phyloP scores from a whole-genome alignment of 2,888 invertebrate genomes.

The Leptinotarsa peninsularis region DNA sequence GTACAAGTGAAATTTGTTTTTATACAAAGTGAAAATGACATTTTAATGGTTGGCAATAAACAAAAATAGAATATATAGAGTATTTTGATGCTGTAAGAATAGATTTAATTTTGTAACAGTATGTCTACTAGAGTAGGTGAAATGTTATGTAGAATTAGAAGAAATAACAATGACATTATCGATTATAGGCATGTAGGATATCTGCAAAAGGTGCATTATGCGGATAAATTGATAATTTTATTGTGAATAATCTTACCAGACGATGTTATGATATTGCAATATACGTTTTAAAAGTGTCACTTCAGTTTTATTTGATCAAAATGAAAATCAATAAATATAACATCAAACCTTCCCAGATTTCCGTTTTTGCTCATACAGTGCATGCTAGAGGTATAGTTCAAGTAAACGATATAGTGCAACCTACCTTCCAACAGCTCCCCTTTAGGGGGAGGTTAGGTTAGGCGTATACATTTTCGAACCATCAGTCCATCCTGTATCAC shows the following conservation, averaged over 20 bases:
- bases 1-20: constrained; percentile 46
- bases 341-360: too few species aligned
- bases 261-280: constrained; percentile 11
- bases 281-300: neutral
- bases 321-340: neutral
- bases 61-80: constrained; percentile 49
- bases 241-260: neutral
- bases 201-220: neutral
- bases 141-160: constrained; percentile 40
- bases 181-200: constrained; percentile 24
- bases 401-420: too few species aligned
- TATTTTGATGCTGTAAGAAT: constrained; percentile 51
- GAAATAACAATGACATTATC: neutral
- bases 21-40: constrained; percentile 42
- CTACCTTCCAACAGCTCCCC: too few species aligned
- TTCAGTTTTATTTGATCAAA: neutral
- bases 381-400: too few species aligned
- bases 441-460: too few species aligned
- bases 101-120: constrained; percentile 59
- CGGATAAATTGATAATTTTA: neutral
- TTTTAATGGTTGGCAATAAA: constrained; percentile 58
- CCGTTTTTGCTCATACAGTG: too few species aligned
- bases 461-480: too few species aligned
- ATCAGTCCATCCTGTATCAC: too few species aligned
- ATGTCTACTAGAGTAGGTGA: constrained; percentile 26